Conservation (phyloP, 92 coral and sea anemone species). For the Chrysogorgia sp. region DNA sequence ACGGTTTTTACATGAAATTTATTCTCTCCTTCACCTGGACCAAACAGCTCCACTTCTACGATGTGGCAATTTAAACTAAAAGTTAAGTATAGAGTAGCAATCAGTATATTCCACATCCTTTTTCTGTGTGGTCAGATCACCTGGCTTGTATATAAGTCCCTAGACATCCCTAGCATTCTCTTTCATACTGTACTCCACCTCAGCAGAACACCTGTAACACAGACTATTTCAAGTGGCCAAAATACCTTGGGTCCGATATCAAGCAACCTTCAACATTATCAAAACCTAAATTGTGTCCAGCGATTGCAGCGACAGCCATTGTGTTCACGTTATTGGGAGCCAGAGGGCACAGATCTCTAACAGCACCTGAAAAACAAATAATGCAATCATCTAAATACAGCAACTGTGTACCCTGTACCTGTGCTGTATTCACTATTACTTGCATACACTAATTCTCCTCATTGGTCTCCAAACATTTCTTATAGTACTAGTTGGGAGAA, state of each 20-base stretch:
- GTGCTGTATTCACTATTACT: too few species aligned
- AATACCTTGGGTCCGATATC: conserved; percentile 81
- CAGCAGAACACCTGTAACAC: not conserved
- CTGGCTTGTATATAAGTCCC: too few species aligned
- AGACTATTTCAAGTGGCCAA: too few species aligned
- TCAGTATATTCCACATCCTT: too few species aligned
- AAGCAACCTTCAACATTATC: conserved; percentile 75
- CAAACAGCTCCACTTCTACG: conserved; percentile 73
- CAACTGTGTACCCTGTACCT: too few species aligned
- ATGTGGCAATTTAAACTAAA: conserved; percentile 72
- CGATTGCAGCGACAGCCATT: conserved; percentile 87
- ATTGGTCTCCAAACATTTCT: too few species aligned
- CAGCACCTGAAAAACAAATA: conserved; percentile 52
- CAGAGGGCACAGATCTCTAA: conserved; percentile 76
- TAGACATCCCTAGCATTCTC: not conserved
- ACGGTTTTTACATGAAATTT: conserved; percentile 74
- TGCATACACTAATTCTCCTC: too few species aligned
- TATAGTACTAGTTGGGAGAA: too few species aligned
- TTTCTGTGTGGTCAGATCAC: too few species aligned
- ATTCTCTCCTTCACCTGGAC: conserved; percentile 73
- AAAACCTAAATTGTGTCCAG: conserved; percentile 86
- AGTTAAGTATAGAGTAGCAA: too few species aligned
- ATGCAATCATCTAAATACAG: not conserved
- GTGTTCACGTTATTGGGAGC: conserved; percentile 91
- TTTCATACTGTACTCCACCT: not conserved